These are phyloP conservation scores for Drosophila leonis DNA, from an alignment of 2,888 invertebrate genomes.

Conservation along the genomic window DNA sequence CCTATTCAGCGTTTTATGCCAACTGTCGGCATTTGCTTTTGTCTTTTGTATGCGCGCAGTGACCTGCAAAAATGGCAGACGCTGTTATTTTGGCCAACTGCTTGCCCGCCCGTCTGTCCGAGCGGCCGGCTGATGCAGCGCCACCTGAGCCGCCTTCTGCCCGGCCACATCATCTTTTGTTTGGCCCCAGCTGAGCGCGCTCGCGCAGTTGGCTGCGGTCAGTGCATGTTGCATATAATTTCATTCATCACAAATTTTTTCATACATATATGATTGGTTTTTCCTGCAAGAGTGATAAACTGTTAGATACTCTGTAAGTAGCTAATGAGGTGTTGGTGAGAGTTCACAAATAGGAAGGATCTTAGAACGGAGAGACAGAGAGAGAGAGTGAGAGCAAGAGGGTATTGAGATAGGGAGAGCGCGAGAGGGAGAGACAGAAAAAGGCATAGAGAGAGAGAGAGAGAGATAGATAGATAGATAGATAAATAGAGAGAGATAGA, in stretches of 20 bases:
- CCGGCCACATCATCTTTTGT: slow-evolving; percentile 27
- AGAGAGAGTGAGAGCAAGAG: not conserved
- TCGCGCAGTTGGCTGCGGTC: slow-evolving; percentile 33
- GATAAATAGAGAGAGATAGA: not conserved
- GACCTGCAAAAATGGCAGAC: slow-evolving; percentile 85
- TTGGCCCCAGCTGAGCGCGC: slow-evolving; percentile 1
- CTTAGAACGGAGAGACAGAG: no score
- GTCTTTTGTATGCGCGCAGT: slow-evolving; percentile 83
- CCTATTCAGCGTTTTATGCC: slow-evolving; percentile 75
- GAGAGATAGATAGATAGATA: not conserved
- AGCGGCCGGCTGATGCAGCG: slow-evolving; percentile 5
- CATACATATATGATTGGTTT: not conserved
- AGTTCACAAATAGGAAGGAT: not conserved
- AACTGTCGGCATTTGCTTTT: slow-evolving; percentile 71
- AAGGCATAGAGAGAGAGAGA: not conserved
- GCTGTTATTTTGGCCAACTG: slow-evolving; percentile 61
- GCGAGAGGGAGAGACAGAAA: not conserved
- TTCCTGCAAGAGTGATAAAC: not conserved
- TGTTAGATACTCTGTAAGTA: not conserved
- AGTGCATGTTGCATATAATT: slow-evolving; percentile 68
- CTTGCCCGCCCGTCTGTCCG: not conserved
- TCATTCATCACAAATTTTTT: slow-evolving; percentile 56
- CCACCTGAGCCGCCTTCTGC: slow-evolving; percentile 32
- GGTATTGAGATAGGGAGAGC: not conserved
- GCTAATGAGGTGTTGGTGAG: no score